phyloP scores from a whole-genome alignment of 2,797 vertebrate species.

The Hoplostethus atlanticus region DNA sequence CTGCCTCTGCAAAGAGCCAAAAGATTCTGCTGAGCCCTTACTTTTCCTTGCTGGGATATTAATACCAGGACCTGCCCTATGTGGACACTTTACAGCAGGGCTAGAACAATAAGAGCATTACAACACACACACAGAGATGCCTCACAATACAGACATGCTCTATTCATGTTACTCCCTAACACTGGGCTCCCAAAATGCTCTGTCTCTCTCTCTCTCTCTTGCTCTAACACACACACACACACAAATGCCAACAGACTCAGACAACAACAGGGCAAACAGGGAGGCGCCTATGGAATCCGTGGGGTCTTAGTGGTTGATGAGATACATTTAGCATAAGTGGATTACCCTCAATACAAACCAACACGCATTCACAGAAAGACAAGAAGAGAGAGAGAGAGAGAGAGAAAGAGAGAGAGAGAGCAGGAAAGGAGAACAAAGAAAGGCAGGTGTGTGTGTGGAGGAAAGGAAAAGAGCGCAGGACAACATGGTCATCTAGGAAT shows the following conservation, averaged over 20 bases:
- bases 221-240: conserved; percentile 1
- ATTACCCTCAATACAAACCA: conserved; percentile 87
- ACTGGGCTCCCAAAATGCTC: conserved; percentile 1
- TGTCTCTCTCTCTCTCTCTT: conserved; percentile 9
- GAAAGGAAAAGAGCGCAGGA: conserved; percentile 37
- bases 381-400: conserved; percentile 51
- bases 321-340: conserved; percentile 87
- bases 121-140: conserved; percentile 55
- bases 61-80: conserved; percentile 66
- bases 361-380: conserved; percentile 72
- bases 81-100: conserved; percentile 67
- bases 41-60: conserved; percentile 69
- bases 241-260: conserved; percentile 64
- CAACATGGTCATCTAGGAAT: conserved; percentile 55
- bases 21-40: conserved; percentile 72
- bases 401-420: conserved; percentile 34
- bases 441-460: conserved; percentile 55
- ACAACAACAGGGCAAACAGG: conserved; percentile 69
- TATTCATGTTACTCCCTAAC: conserved; percentile 62
- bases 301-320: conserved; percentile 81
- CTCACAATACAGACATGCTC: conserved; percentile 65
- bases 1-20: conserved; percentile 64
- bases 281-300: conserved; percentile 75
- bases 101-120: conserved; percentile 74
- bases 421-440: conserved; percentile 58